A percentile compares a stretch with the other conserved stretches of the same genome.
Conservation (phyloP, 2,797 vertebrate species). For the Paguma larvata region DNA sequence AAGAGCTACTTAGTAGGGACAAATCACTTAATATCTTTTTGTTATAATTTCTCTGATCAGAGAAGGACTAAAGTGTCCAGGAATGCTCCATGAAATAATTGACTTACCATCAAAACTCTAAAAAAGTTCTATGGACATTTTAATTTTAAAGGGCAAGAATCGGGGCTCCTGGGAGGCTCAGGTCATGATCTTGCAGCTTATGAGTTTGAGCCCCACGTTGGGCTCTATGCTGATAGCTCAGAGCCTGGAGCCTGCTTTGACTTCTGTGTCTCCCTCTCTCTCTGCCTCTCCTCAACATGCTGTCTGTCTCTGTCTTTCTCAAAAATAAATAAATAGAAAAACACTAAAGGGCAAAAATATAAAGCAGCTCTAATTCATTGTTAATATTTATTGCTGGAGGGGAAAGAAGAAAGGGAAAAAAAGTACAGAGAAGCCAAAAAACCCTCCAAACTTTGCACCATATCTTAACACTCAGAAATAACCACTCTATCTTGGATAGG, state of each 20-base stretch:
- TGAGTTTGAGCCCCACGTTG: too few species aligned
- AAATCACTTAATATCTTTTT: not conserved
- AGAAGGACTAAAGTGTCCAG: not conserved
- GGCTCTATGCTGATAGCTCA: too few species aligned
- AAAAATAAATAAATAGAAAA: too few species aligned
- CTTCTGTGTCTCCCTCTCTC: too few species aligned
- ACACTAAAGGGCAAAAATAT: not conserved
- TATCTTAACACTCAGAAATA: conserved; percentile 18
- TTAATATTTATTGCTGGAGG: conserved; percentile 12
- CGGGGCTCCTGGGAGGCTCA: too few species aligned
- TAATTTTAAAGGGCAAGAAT: conserved; percentile 22
- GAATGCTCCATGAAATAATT: not conserved
- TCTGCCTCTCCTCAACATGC: too few species aligned
- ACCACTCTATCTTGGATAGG: not conserved
- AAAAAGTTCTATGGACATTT: not conserved
- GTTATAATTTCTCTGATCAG: conserved; percentile 33
- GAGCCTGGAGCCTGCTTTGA: too few species aligned
- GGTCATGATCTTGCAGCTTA: too few species aligned
- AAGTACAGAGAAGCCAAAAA: not conserved
- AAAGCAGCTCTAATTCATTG: not conserved
- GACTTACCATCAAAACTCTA: not conserved
- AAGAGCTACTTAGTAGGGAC: not conserved
- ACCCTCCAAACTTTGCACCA: not conserved
- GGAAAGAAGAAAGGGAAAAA: not conserved
- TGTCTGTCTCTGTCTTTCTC: too few species aligned